phyloP scores from a whole-genome alignment of 2,888 invertebrate species.

The Rugalucina vietnamica region DNA sequence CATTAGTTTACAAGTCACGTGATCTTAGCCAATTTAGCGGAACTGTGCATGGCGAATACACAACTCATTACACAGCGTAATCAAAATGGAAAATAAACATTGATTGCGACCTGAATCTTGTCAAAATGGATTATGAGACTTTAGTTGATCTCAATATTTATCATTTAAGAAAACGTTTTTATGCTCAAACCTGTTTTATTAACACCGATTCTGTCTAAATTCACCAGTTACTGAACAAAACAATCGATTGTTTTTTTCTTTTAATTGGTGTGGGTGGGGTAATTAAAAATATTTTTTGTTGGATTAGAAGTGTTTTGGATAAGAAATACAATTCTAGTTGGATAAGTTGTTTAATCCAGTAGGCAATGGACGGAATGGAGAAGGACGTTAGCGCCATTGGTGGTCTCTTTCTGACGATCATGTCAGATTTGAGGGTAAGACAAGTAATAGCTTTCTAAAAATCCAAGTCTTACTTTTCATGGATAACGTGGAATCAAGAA shows the following conservation, averaged over 20 bases:
- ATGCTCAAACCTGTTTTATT: too few species aligned
- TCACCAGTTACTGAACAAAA: background rate
- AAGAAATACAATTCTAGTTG: background rate
- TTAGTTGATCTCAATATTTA: too few species aligned
- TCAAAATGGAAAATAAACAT: background rate
- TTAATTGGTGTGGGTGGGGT: constrained; percentile 5
- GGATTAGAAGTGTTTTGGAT: background rate
- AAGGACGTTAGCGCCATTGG: constrained; percentile 89
- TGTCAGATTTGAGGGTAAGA: constrained; percentile 98
- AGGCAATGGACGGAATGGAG: constrained; percentile 77
- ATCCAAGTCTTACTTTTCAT: too few species aligned
- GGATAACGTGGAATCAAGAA: too few species aligned
- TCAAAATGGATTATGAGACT: background rate
- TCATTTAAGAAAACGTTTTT: too few species aligned
- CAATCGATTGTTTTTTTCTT: constrained; percentile 20
- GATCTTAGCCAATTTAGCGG: constrained; percentile 52
- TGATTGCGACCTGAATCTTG: background rate
- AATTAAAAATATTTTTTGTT: background rate
- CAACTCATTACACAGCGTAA: too few species aligned
- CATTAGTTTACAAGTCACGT: constrained; percentile 37
- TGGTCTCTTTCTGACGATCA: constrained; percentile 96
- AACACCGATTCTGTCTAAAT: background rate
- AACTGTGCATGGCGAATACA: constrained; percentile 53
- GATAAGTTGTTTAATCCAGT: constrained; percentile 12
- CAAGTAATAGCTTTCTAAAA: too few species aligned